Base-by-base conservation (phyloP, 2,888 invertebrate species). In the Priocnemis perturbator region DNA sequence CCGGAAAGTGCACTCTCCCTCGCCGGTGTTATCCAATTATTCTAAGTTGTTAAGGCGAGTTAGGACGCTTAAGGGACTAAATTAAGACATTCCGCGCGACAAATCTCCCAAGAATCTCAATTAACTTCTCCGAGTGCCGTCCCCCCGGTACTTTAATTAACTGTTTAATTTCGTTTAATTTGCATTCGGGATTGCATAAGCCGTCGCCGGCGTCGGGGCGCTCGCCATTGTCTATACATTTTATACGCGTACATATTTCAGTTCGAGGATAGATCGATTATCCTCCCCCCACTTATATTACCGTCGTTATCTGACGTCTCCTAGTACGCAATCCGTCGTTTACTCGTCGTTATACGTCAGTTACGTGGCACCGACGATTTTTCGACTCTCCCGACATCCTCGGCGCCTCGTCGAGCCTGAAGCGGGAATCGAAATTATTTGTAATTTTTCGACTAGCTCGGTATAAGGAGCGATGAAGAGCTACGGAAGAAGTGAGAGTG, bases 41-140 rank as follows among this genome's bases (percentile, higher is more conserved):
- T 88, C 87, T 86, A 88, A 88, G 89, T 89, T 89, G 89, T 89
- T 88, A 88, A 89, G 89, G 87, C 87, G 83, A 87, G 88, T 88
- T 87, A 88, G 87, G 87, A 87, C 86, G 87, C 85, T 89, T 87
- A 88, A 88, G 88, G 85, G 86, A 89, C 87, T 89, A 89, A 89
- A 89, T 89, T 89, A 89, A 89, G 89, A 89, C 89, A 89, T 89
- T 89, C 89, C 89, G 85, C 83, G 84, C 88, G 87, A 88, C 89
- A 89, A 89, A 88, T 88, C 88, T 89, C 83, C 87, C 89, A 89
- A 89, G 89, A 89, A 89, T 89, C 89, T 89, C 89, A 89, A 89
- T 89, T 89, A 89, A 88, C 89, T 88, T 77, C 83, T 76, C 81
- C 76, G 77, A 76, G 81, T 48, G 67, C 78, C 73, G 67, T 70